Conservation (phyloP, 35 echinoderm and acorn worm genomes). For the Apostichopus parvimensis region DNA sequence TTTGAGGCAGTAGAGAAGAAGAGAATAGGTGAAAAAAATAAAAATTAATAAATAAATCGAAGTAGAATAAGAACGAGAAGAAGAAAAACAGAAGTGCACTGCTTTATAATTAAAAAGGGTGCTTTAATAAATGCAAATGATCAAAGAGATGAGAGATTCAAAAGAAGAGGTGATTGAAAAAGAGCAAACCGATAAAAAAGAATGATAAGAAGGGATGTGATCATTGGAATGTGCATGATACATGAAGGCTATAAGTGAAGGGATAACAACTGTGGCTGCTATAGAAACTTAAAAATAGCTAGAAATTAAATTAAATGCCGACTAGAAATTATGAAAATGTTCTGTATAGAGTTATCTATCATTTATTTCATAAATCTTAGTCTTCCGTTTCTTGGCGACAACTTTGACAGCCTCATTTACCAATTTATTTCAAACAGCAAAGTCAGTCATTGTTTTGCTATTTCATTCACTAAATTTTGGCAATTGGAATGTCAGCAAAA, state of each 20-base stretch:
- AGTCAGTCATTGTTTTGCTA: too few species aligned
- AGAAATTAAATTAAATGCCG: too few species aligned
- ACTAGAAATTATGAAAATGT: too few species aligned
- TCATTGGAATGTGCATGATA: not conserved
- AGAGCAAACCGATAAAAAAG: not conserved
- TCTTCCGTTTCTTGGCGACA: too few species aligned
- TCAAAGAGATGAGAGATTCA: not conserved
- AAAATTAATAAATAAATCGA: not conserved
- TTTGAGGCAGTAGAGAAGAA: not conserved
- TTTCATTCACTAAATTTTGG: too few species aligned
- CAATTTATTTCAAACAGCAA: too few species aligned
- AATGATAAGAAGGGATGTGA: too few species aligned
- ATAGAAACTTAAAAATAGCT: too few species aligned
- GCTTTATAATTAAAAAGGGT: conserved; percentile 9
- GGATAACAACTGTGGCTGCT: not conserved
- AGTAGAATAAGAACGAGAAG: not conserved
- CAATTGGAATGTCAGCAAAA: too few species aligned
- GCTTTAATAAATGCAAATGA: conserved; percentile 21
- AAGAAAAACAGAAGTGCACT: not conserved
- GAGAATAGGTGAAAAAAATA: not conserved
- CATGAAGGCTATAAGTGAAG: not conserved
- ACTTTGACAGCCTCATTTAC: too few species aligned
- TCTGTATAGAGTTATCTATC: too few species aligned
- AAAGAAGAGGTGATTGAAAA: not conserved
- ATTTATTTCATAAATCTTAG: too few species aligned